A percentile compares a stretch with the other conserved stretches of the same genome.
These are phyloP conservation scores for Globia sparganii DNA, from an alignment of 2,888 invertebrate genomes.

Conservation along the genomic window DNA sequence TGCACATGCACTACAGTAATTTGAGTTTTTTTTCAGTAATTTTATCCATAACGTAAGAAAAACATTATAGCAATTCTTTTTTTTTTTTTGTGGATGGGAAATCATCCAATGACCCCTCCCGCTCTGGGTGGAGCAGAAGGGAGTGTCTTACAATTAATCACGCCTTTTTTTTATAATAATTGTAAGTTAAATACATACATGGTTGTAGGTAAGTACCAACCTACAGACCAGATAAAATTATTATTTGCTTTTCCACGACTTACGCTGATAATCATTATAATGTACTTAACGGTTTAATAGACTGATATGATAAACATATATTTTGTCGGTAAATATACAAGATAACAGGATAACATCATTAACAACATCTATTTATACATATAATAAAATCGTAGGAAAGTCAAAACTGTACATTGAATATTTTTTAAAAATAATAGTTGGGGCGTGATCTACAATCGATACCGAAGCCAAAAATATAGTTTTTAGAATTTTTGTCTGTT, in stretches of 20 bases:
- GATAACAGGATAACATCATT: conserved; percentile 43
- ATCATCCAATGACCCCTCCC: too few relatives aligned
- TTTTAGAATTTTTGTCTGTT: too few relatives aligned
- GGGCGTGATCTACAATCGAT: too few relatives aligned
- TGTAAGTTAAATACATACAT: background rate
- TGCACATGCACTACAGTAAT: too few relatives aligned
- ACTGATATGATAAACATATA: conserved; percentile 38
- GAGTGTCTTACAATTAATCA: too few relatives aligned
- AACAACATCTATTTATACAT: background rate
- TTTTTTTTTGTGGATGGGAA: too few relatives aligned
- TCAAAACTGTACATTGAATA: too few relatives aligned
- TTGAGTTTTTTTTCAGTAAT: background rate
- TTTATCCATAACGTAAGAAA: background rate
- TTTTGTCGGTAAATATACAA: conserved; percentile 18
- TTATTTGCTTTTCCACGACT: conserved; percentile 26
- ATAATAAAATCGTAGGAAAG: too few relatives aligned
- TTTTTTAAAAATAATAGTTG: too few relatives aligned
- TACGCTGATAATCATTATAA: conserved; percentile 21
- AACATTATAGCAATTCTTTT: background rate
- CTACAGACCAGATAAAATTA: background rate
- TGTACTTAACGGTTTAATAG: conserved; percentile 24
- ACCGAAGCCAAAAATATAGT: too few relatives aligned
- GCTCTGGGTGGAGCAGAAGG: too few relatives aligned
- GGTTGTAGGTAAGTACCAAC: background rate
- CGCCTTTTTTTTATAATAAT: too few relatives aligned